phyloP scores from a whole-genome alignment of 2,113 vertebrate species.

The Thunnus thynnus region DNA sequence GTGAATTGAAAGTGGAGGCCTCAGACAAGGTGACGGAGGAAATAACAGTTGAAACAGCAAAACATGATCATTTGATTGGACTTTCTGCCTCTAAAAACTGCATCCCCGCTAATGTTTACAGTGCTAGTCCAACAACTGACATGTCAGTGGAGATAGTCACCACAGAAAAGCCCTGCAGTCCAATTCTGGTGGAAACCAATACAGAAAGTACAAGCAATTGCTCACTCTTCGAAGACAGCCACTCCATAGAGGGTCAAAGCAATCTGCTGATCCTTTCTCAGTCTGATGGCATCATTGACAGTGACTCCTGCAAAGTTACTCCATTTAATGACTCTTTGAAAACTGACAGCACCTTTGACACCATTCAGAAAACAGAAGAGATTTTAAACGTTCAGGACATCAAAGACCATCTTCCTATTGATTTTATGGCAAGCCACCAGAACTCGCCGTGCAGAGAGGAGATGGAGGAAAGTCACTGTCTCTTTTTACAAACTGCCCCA shows the following conservation, averaged over 20 bases:
- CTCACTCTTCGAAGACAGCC: slow-evolving; percentile 49
- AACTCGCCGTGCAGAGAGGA: slow-evolving; percentile 72
- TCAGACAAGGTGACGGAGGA: slow-evolving; percentile 20
- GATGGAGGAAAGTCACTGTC: slow-evolving; percentile 57
- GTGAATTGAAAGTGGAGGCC: slow-evolving; percentile 35
- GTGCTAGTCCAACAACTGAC: slow-evolving; percentile 34
- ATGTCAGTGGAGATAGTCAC: slow-evolving; percentile 61
- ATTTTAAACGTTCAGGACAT: slow-evolving; percentile 74
- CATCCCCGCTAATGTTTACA: slow-evolving; percentile 44
- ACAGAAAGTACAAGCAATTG: slow-evolving; percentile 39
- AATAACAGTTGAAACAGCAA: slow-evolving; percentile 37
- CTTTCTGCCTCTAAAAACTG: slow-evolving; percentile 17
- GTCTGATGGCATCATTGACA: slow-evolving; percentile 55
- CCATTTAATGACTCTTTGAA: slow-evolving; percentile 58
- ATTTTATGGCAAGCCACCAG: slow-evolving; percentile 78
- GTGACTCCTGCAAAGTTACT: slow-evolving; percentile 55
- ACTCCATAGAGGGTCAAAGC: slow-evolving; percentile 66
- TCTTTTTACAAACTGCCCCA: slow-evolving; percentile 52
- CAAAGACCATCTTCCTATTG: slow-evolving; percentile 72
- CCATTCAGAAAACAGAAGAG: slow-evolving; percentile 62
- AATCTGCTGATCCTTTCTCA: slow-evolving; percentile 76
- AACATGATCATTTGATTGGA: slow-evolving; percentile 38
- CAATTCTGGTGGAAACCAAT: slow-evolving; percentile 62
- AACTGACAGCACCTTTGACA: slow-evolving; percentile 53
- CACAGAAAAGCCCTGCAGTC: slow-evolving; percentile 68